These are phyloP conservation scores for Himalopsyche anomala DNA, from an alignment of 2,888 invertebrate genomes.

Conservation along the genomic window DNA sequence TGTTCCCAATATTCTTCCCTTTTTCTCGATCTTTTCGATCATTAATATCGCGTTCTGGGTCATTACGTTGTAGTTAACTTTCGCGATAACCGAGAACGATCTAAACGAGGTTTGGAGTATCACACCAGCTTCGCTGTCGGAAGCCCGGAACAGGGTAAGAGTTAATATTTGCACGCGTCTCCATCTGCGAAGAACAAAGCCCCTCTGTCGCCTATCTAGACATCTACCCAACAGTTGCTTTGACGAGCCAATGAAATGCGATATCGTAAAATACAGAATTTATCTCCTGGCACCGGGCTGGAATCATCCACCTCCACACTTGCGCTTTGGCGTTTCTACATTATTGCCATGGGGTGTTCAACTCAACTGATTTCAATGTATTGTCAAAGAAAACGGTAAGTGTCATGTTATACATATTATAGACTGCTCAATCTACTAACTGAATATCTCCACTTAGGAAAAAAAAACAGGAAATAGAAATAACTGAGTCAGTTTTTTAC, in stretches of 20 bases:
- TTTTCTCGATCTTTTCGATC: neutral
- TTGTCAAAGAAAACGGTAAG: no score
- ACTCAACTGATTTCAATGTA: neutral
- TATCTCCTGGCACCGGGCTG: slow-evolving; percentile 46
- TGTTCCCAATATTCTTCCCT: neutral
- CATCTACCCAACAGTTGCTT: slow-evolving; percentile 49
- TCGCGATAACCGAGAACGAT: slow-evolving; percentile 7
- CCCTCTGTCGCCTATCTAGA: slow-evolving; percentile 44
- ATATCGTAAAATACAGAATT: slow-evolving; percentile 54
- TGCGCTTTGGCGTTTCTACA: slow-evolving; percentile 11
- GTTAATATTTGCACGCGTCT: slow-evolving; percentile 52
- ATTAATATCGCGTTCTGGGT: slow-evolving; percentile 13
- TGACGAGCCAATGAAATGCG: slow-evolving; percentile 56
- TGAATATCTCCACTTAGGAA: no score
- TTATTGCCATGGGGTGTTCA: slow-evolving; percentile 16
- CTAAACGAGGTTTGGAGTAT: neutral
- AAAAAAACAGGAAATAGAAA: no score
- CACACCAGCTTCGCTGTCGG: neutral
- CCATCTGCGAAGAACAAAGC: slow-evolving; percentile 46
- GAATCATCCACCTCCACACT: slow-evolving; percentile 20
- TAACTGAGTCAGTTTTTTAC: no score
- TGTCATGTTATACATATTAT: no score
- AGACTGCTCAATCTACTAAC: no score
- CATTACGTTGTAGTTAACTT: slow-evolving; percentile 10
- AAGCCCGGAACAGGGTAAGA: slow-evolving; percentile 32